Conservation (phyloP, 2,888 invertebrate genomes). For the Drosophila conformis region DNA sequence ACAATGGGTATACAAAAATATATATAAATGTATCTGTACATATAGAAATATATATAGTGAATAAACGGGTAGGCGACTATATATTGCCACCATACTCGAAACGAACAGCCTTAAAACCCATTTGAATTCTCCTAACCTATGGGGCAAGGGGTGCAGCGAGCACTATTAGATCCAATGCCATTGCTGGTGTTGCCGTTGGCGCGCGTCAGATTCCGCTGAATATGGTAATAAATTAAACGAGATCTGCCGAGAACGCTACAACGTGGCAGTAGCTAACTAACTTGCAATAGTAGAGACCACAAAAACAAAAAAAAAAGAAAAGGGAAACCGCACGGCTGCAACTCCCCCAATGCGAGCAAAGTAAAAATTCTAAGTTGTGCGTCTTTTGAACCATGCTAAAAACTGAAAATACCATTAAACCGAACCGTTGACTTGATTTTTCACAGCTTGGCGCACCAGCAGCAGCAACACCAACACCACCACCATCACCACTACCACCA, state of each 20-base stretch:
- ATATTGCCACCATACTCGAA: constrained; percentile 4
- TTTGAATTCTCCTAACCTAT: constrained; percentile 54
- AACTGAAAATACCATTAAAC: constrained; percentile 66
- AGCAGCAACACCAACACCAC: constrained; percentile 34
- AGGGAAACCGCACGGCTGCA: constrained; percentile 53
- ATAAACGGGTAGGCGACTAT: constrained; percentile 21
- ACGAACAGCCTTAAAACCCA: constrained; percentile 47
- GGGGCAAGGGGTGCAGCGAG: constrained; percentile 21
- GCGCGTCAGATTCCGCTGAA: constrained; percentile 76
- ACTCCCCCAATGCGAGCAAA: constrained; percentile 43
- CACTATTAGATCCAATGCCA: constrained; percentile 61
- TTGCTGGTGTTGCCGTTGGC: constrained; percentile 68
- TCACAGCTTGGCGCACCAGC: constrained; percentile 74
- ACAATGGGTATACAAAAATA: constrained; percentile 59
- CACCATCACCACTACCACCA: constrained; percentile 10
- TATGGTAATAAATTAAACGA: constrained; percentile 82
- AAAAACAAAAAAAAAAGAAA: constrained; percentile 19
- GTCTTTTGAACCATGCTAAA: constrained; percentile 64
- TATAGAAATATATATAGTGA: constrained; percentile 26
- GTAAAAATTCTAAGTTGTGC: constrained; percentile 57
- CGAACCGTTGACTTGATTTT: constrained; percentile 73
- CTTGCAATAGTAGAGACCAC: constrained; percentile 38
- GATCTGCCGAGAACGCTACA: constrained; percentile 53
- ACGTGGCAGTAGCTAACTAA: constrained; percentile 40
- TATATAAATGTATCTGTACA: constrained; percentile 10